Percentiles rank a stretch among this genome's conserved stretches.
Evolutionary conservation across 2,888 invertebrate genomes (phyloP).

Genomic region (Chymomyza fuscimana): DNA sequence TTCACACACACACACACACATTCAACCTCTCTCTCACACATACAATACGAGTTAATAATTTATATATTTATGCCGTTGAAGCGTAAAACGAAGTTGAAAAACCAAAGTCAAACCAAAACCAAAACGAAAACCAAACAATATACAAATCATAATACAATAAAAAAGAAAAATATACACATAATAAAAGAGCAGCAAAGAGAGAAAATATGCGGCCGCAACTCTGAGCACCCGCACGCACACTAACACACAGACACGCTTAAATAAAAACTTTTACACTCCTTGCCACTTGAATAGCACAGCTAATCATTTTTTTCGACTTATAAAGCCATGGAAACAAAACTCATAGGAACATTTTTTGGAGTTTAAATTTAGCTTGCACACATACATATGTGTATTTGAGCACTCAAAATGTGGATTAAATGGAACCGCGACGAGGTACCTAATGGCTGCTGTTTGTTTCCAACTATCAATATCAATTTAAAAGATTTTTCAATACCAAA

Average conservation of each 20-base stretch:
- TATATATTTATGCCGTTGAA: slow-evolving; percentile 70
- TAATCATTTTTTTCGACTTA: too few relatives aligned
- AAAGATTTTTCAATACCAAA: too few relatives aligned
- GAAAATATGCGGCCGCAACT: slow-evolving; percentile 8
- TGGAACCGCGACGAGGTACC: too few relatives aligned
- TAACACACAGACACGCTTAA: slow-evolving; percentile 5
- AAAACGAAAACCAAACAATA: slow-evolving; percentile 56
- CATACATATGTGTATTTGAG: too few relatives aligned
- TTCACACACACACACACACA: slow-evolving; percentile 10
- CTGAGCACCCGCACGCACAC: slow-evolving; percentile 2
- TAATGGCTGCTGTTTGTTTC: too few relatives aligned
- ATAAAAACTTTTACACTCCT: background rate
- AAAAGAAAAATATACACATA: slow-evolving; percentile 47
- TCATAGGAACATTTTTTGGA: too few relatives aligned
- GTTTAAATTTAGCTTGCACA: too few relatives aligned
- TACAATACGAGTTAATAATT: slow-evolving; percentile 63
- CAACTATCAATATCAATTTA: too few relatives aligned
- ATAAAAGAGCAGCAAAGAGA: slow-evolving; percentile 54
- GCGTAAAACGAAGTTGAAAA: slow-evolving; percentile 69
- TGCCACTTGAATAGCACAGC: too few relatives aligned
- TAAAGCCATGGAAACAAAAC: too few relatives aligned
- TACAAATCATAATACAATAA: slow-evolving; percentile 63
- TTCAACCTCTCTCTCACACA: background rate
- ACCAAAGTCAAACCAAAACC: slow-evolving; percentile 46
- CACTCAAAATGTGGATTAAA: too few relatives aligned